phyloP scores from a whole-genome alignment of 1,140 invertebrate genomes.

The Euura saliciscinereae region DNA sequence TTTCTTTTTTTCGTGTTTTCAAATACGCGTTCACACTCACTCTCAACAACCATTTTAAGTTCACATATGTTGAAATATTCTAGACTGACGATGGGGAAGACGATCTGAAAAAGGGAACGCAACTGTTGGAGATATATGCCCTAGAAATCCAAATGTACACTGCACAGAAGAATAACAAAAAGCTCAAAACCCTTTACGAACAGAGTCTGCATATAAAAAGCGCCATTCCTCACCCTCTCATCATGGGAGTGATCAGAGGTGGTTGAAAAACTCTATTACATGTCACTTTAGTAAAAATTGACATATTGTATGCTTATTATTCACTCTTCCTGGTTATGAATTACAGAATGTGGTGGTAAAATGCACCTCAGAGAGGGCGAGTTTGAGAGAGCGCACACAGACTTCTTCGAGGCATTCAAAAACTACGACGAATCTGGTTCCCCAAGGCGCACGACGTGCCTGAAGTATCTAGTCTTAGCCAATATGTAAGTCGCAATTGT shows the following conservation, averaged over 20 bases:
- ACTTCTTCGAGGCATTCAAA: slow-evolving; percentile 99
- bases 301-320: background rate
- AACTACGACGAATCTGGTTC: slow-evolving; percentile 99
- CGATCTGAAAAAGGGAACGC: slow-evolving; percentile 98
- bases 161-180: slow-evolving; percentile 99
- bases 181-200: slow-evolving; percentile 97
- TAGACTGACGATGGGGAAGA: slow-evolving; percentile 99
- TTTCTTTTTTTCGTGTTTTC: slow-evolving; percentile 20
- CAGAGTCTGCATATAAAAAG: slow-evolving; percentile 99
- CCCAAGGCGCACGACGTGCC: slow-evolving; percentile 93
- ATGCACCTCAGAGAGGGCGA: slow-evolving; percentile 99
- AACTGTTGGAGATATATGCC: slow-evolving; percentile 98
- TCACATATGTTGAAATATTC: slow-evolving; percentile 28
- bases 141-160: slow-evolving; percentile 99
- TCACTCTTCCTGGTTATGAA: slow-evolving; percentile 18
- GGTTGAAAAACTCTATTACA: slow-evolving; percentile 4
- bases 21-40: too few species aligned
- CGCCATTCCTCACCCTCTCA: slow-evolving; percentile 98
- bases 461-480: slow-evolving; percentile 98
- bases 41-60: too few species aligned
- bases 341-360: slow-evolving; percentile 96
- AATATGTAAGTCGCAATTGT: slow-evolving; percentile 79
- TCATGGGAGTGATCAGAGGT: slow-evolving; percentile 99
- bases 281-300: background rate
- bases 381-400: slow-evolving; percentile 98